Evolutionary conservation across 2,797 vertebrate species (phyloP).

Genomic region (Phoebastria nigripes): DNA sequence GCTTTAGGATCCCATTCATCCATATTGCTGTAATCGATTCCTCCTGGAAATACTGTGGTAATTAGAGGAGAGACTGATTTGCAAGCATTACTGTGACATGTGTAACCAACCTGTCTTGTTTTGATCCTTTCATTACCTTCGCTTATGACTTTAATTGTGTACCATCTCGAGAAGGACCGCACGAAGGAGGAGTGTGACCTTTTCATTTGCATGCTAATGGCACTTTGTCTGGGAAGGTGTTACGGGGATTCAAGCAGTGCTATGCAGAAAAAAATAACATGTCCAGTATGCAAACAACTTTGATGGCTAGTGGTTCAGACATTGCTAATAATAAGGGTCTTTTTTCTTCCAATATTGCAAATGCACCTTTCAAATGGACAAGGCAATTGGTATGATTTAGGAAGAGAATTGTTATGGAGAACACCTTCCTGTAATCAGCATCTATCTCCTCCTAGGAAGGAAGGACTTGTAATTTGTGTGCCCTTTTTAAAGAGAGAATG

Average conservation of each 20-base stretch:
- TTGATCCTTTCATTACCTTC: conserved; percentile 3
- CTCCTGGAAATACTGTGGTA: neutral
- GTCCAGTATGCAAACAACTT: neutral
- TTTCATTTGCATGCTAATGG: conserved; percentile 20
- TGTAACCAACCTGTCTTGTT: conserved; percentile 1
- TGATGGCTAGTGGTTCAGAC: neutral
- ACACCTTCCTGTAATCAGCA: neutral
- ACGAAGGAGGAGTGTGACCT: neutral
- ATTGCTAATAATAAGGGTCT: neutral
- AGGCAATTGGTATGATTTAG: neutral
- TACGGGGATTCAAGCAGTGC: neutral
- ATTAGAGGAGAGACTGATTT: conserved; percentile 13
- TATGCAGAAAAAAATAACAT: neutral
- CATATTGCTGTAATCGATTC: neutral
- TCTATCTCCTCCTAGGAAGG: neutral
- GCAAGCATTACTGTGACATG: neutral
- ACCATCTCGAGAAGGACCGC: neutral
- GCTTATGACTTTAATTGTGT: neutral
- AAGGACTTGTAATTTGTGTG: neutral
- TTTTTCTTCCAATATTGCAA: neutral
- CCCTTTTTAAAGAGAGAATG: neutral
- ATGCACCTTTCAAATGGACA: neutral
- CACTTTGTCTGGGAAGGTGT: neutral
- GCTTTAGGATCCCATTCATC: conserved; percentile 9
- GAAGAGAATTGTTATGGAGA: neutral